Evolutionary conservation across 2,888 invertebrate species (phyloP).

Genomic region (Carcina quercana): DNA sequence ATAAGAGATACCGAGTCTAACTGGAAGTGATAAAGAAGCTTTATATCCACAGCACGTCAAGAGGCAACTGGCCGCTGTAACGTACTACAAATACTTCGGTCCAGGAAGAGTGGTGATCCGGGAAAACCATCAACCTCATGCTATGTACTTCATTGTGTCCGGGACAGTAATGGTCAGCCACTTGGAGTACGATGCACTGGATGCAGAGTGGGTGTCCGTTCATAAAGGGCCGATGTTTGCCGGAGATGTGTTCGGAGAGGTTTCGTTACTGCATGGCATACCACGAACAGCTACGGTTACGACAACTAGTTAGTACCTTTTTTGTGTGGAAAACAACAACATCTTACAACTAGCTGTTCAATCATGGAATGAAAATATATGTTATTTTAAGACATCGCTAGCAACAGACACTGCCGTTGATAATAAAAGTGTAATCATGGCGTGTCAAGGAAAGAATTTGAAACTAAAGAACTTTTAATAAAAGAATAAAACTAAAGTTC

Average conservation of each 20-base stretch:
- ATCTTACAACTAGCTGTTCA: no score
- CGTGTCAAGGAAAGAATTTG: no score
- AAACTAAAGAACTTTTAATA: no score
- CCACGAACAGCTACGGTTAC: slow-evolving; percentile 76
- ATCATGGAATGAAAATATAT: no score
- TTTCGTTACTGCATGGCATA: slow-evolving; percentile 76
- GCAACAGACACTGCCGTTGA: no score
- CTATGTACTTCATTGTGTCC: slow-evolving; percentile 77
- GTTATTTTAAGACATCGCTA: no score
- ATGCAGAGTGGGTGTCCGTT: slow-evolving; percentile 53
- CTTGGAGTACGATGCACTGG: slow-evolving; percentile 62
- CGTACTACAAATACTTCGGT: slow-evolving; percentile 76
- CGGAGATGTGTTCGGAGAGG: slow-evolving; percentile 80
- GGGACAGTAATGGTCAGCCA: slow-evolving; percentile 72
- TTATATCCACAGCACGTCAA: slow-evolving; percentile 69
- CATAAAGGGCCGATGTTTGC: slow-evolving; percentile 69
- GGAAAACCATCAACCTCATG: slow-evolving; percentile 74
- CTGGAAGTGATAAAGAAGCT: no score
- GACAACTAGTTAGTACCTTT: slow-evolving; percentile 65
- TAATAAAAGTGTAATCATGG: no score
- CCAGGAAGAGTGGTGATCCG: slow-evolving; percentile 76
- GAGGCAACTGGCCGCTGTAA: slow-evolving; percentile 73
- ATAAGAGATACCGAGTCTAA: no score
- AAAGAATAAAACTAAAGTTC: no score
- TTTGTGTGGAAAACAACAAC: no score